These are phyloP conservation scores for Caenorhabditis afra DNA, from an alignment of 2,888 invertebrate species.

Conservation along the genomic window DNA sequence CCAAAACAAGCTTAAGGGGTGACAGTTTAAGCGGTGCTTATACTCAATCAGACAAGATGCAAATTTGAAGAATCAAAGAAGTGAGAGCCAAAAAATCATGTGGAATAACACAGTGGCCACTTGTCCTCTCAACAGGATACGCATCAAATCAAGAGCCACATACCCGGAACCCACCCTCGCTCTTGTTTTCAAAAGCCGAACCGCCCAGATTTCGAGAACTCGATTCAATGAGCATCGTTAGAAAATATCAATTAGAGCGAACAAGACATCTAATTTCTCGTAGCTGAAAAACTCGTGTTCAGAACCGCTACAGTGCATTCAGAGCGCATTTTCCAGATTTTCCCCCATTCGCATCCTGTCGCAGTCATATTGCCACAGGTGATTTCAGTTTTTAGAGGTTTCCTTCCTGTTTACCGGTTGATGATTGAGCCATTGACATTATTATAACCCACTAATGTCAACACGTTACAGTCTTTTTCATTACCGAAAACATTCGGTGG, in stretches of 20 bases:
- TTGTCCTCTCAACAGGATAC: background rate
- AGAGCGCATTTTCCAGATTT: too few relatives aligned
- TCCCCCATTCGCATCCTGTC: too few relatives aligned
- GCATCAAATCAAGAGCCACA: background rate
- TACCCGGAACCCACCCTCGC: too few relatives aligned
- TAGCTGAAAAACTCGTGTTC: too few relatives aligned
- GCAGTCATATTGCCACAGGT: too few relatives aligned
- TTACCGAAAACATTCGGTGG: constrained; percentile 32
- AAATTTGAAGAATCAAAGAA: constrained; percentile 14
- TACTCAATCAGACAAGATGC: constrained; percentile 17
- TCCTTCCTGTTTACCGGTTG: background rate
- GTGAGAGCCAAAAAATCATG: background rate
- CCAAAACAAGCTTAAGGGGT: constrained; percentile 36
- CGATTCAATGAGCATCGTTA: too few relatives aligned
- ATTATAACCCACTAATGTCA: too few relatives aligned
- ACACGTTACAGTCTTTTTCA: too few relatives aligned
- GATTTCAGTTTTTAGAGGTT: background rate
- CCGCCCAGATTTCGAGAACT: constrained; percentile 18
- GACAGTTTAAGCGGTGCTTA: constrained; percentile 24
- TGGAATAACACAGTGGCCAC: background rate
- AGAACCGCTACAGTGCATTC: too few relatives aligned
- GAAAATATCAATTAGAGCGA: too few relatives aligned
- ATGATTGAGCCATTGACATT: background rate
- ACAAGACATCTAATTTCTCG: too few relatives aligned
- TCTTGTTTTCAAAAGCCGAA: background rate